Base-by-base conservation (phyloP, 2,888 invertebrate species). In the Halocaridina rubra region DNA sequence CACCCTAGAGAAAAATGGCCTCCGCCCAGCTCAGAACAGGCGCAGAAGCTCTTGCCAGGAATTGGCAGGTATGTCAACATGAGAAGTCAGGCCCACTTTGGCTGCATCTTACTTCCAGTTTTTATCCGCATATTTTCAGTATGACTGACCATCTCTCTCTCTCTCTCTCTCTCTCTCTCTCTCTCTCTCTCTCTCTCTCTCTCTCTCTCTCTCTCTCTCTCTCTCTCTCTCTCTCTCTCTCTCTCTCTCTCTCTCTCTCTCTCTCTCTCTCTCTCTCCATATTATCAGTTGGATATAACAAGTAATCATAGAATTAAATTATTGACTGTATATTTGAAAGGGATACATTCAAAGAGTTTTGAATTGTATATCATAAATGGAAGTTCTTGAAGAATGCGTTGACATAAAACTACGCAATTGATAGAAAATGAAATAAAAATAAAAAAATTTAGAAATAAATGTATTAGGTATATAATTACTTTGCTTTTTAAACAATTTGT, bases 1-100 rank as follows among this genome's bases (percentile, higher is more conserved):
- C 67, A 29, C 24, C 81, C 74, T 0, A 67, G 61, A 5, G 80
- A 80, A 8, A 76, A 81, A 67, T 81, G 81, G 81, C 81, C 81
- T 10, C 81, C 81, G n/a, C 74, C 72, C 27, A 30, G 76, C 4
- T 57, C 76, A 7, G 76, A 81, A 24, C 57, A 76, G 24, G 76
- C 76, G 3, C 74, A 53, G 53, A 39, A 30, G 22, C 16, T 59
- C 46, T 74, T 81, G 19, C 74, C 19, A 1, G 53, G 53, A 1
- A 13, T 16, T 53, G 8, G 3, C 3, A 53, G 53, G 53, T 53
- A 53, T 3, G 19, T 3, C 7, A 10, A 4, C 53, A 19, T 53
- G 16, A n/a, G 3, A 16, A 19, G 16, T 53, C 19, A 19, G 16
- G 16, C 16, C 53, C 53, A 19, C 19, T n/a, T 53, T 13, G 53